phyloP scores from a whole-genome alignment of 2,888 invertebrate genomes.

The Caenorhabditis afra region DNA sequence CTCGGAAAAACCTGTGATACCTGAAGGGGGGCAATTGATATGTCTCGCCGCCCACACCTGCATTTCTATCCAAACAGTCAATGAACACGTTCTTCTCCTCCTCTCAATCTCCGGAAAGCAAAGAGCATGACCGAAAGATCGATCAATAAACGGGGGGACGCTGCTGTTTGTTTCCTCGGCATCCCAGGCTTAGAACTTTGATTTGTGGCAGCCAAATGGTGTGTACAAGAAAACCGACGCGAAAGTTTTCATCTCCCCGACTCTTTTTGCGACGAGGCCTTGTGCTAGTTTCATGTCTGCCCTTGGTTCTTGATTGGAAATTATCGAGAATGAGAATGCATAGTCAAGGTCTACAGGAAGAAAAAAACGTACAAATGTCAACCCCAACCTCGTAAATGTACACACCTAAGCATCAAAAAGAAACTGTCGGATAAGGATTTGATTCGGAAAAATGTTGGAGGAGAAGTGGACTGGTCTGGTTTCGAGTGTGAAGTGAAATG shows the following conservation, averaged over 20 bases:
- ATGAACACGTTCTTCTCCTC: conserved; percentile 16
- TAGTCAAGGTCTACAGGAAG: not conserved
- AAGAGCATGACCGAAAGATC: conserved; percentile 33
- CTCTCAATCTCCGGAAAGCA: not conserved
- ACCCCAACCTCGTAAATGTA: too few relatives aligned
- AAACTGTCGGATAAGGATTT: too few relatives aligned
- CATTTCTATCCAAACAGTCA: conserved; percentile 16
- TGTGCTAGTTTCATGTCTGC: conserved; percentile 23
- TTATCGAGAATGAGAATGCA: not conserved
- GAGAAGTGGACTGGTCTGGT: too few relatives aligned
- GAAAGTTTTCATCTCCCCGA: not conserved
- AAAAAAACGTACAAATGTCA: not conserved
- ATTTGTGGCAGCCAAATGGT: not conserved
- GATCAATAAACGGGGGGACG: conserved; percentile 3
- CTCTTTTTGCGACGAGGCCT: conserved; percentile 12
- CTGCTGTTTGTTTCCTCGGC: conserved; percentile 24
- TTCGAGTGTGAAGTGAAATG: too few relatives aligned
- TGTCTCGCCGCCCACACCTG: too few relatives aligned
- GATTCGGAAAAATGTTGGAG: not conserved
- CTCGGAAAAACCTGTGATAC: not conserved
- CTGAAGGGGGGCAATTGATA: too few relatives aligned
- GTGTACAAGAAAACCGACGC: not conserved
- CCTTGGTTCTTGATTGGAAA: conserved; percentile 32
- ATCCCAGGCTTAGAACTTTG: conserved; percentile 25
- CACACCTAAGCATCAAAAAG: too few relatives aligned